phyloP scores from a whole-genome alignment of 1,140 invertebrate species.

The Metopolophium dirhodum region DNA sequence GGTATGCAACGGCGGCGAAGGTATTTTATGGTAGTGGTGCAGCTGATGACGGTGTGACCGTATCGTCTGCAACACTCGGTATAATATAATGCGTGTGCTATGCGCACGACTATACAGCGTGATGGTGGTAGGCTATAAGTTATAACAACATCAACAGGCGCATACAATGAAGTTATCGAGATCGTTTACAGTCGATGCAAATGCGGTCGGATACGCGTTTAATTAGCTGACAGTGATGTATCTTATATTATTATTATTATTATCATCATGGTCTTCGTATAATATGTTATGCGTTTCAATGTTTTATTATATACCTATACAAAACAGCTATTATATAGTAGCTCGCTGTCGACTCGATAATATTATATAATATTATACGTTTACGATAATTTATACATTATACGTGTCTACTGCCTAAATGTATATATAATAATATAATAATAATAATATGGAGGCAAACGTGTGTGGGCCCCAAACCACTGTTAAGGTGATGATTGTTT shows the following conservation, averaged over 20 bases:
- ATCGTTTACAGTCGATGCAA: slow-evolving; percentile 48
- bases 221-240: slow-evolving; percentile 55
- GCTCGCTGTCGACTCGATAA: not conserved
- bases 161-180: slow-evolving; percentile 49
- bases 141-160: not conserved
- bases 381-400: slow-evolving; percentile 1
- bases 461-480: slow-evolving; percentile 15
- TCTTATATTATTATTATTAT: slow-evolving; percentile 17
- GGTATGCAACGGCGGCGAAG: not conserved
- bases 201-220: slow-evolving; percentile 35
- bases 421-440: not conserved
- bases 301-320: not conserved
- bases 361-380: not conserved
- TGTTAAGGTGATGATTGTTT: not conserved
- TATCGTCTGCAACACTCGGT: not conserved
- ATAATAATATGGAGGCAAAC: not conserved
- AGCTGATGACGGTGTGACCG: not conserved
- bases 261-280: not conserved
- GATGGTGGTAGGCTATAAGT: not conserved
- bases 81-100: not conserved
- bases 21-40: not conserved
- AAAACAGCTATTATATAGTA: not conserved
- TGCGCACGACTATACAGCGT: not conserved
- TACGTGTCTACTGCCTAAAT: slow-evolving; percentile 28
- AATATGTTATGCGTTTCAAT: not conserved